Base-by-base conservation (phyloP, 2,888 invertebrate genomes). In the Mesorhabditis spiculigera region DNA sequence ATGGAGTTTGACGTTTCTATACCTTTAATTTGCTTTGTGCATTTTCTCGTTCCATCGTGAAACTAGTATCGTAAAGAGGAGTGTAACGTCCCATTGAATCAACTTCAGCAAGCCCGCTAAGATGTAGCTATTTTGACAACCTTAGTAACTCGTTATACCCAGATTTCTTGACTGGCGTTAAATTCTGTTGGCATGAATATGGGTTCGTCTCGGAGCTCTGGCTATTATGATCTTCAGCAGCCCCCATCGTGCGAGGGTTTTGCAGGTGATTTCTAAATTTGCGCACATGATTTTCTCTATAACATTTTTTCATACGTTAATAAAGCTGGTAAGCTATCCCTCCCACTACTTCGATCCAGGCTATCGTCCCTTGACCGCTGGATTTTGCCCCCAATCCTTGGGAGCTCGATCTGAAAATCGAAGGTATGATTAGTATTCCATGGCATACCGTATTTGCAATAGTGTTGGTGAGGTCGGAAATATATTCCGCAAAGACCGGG, bases 51-150 rank as follows among this genome's bases (percentile, higher is more conserved):
- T 8, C 58, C 10, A 8, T 50, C 58, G 68, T 66, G 10, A 76
- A 43, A 5, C 63, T 67, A 50, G 68, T 77, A 68, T 80, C 79
- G 71, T 79, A 82, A 5, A 81, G 70, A 6, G 81, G 75, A 62
- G 72, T 75, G 70, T 82, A 82, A 62, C 80, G 71, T 10, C 82
- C 82, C 69, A 80, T 70, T 65, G 78, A 75, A 73, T 82, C 82
- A 68, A 82, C 75, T 66, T 80, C 79, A 3, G 81, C 82, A 58
- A 82, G 67, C 16, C 72, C 64, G 61, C 76, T 75, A 63, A 67
- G 70, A 45, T 8, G 3, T 3, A 28, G 1, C 28, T 28, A 28
- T 28, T 28, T 28, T 28, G 1, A 28, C 1, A 28, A 28, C 28
- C 28, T 1, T 28, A 28, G 1, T 28, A 28, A 28, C 28, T 28